phyloP scores from a whole-genome alignment of 2,888 invertebrate species.

The Eubasilissa splendida region DNA sequence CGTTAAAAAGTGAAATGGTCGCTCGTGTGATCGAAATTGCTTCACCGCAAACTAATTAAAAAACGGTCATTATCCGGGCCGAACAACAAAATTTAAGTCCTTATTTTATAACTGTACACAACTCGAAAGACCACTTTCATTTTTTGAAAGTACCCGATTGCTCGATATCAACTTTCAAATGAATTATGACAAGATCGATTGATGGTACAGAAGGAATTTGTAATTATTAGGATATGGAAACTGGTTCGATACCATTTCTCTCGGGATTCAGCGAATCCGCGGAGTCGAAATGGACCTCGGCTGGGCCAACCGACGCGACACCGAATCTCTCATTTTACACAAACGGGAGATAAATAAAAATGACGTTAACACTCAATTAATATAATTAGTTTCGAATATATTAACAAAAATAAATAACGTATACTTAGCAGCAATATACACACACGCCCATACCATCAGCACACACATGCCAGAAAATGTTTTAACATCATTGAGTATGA shows the following conservation, averaged over 20 bases:
- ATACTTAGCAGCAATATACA: too few relatives aligned
- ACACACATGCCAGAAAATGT: too few relatives aligned
- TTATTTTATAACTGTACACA: conserved; percentile 40
- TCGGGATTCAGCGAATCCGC: neutral
- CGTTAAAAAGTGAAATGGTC: conserved; percentile 30
- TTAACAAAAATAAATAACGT: too few relatives aligned
- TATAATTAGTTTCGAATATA: too few relatives aligned
- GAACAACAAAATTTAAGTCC: conserved; percentile 42
- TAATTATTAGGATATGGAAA: conserved; percentile 38
- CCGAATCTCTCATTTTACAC: neutral
- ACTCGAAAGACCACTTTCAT: conserved; percentile 52
- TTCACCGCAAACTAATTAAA: conserved; percentile 37
- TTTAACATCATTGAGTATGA: too few relatives aligned
- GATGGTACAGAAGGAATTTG: conserved; percentile 41
- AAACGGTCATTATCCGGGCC: conserved; percentile 36
- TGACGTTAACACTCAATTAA: too few relatives aligned
- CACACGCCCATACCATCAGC: too few relatives aligned
- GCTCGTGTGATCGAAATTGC: conserved; percentile 12
- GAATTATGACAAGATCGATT: conserved; percentile 46
- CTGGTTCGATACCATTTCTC: conserved; percentile 14
- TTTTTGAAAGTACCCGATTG: conserved; percentile 56
- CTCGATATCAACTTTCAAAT: conserved; percentile 53
- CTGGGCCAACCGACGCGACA: neutral
- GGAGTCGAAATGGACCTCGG: neutral
- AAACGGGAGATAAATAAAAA: too few relatives aligned